These are phyloP conservation scores for Chironex yamaguchii DNA, from an alignment of 30 jellyfish, hydroid and myxozoan species.

Conservation along the genomic window DNA sequence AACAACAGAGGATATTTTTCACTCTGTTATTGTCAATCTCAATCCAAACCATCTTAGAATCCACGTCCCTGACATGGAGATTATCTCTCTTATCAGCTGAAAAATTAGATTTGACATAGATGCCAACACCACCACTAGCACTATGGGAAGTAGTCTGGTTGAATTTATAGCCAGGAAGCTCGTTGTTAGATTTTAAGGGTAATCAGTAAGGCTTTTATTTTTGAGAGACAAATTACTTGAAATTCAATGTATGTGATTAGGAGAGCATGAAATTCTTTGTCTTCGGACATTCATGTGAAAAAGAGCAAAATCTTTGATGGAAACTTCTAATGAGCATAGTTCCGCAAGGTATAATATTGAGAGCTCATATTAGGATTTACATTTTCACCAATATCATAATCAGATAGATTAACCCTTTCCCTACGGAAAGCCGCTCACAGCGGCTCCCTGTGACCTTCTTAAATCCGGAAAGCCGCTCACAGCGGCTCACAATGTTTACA, in stretches of 20 bases:
- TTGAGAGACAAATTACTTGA: slow-evolving; percentile 9
- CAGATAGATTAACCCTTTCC: too few relatives aligned
- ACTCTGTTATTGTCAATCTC: slow-evolving; percentile 32
- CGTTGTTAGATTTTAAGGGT: slow-evolving; percentile 9
- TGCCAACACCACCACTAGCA: slow-evolving; percentile 54
- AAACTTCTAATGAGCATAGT: neutral
- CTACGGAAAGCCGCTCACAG: too few relatives aligned
- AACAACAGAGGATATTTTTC: slow-evolving; percentile 12
- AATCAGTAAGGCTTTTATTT: neutral
- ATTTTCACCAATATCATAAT: slow-evolving; percentile 23
- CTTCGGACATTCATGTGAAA: slow-evolving; percentile 22
- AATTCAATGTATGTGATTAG: neutral
- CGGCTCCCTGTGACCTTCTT: too few relatives aligned
- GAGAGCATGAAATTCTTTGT: slow-evolving; percentile 8
- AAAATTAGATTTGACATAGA: slow-evolving; percentile 45
- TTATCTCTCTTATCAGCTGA: slow-evolving; percentile 43
- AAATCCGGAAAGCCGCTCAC: too few relatives aligned
- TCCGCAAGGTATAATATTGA: neutral
- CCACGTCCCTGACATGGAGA: slow-evolving; percentile 5
- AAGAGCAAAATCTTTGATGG: neutral
- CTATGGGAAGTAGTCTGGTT: slow-evolving; percentile 11
- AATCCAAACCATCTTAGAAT: slow-evolving; percentile 45
- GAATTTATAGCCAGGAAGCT: slow-evolving; percentile 31
- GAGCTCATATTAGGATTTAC: slow-evolving; percentile 10
- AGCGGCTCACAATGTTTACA: too few relatives aligned